Base-by-base conservation (phyloP, 2,888 invertebrate species). In the Polylopha cassiicola region DNA sequence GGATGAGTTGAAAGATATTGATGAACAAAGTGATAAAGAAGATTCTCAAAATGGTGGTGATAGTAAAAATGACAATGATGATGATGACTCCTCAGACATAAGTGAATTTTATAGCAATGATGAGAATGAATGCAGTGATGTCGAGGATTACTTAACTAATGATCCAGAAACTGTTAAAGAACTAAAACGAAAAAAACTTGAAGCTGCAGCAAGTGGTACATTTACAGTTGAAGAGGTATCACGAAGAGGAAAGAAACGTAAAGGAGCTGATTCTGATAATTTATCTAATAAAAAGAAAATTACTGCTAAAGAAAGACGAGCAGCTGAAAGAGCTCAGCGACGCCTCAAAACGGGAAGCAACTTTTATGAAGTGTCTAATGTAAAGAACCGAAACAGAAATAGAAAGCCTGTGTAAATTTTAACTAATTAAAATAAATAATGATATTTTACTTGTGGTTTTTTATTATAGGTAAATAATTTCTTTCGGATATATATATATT, bases 291-390 rank as follows among this genome's bases (percentile, higher is more conserved):
- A 50, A 3, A 88, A 88, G 54, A 90, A 89, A 54, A 58, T 93
- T 32, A 94, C 92, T 1, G 92, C 94, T 26, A 95, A 92, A 73
- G 89, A 94, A 61, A 88, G 90, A 50, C 88, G 95, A 51, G 91
- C 92, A 0, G 51, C 90, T 2, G 94, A 95, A 46, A 87, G 95
- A 51, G 88, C 91, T 6, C 89, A 88, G 49, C 93, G 92, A 53
- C 87, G 93, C 6, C 93, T 91, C 66, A 95, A 94, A 65, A 90
- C 93, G 43, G 95, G 95, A 53, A 94, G 93, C 70, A 93, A 95
- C 76, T 95, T 95, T 68, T 95, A 95, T 73, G 95, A 95, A 87
- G 90, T 92, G 16, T 87, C 92, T 5, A 95, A 96, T 86, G 95
- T 95, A 34, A 95, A 95, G 71, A 95, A 95, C 73, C 90, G 91